A percentile compares a stretch with the other conserved stretches of the same genome.
Conservation (phyloP, 2,797 vertebrate genomes). For the Myotis pilosus region DNA sequence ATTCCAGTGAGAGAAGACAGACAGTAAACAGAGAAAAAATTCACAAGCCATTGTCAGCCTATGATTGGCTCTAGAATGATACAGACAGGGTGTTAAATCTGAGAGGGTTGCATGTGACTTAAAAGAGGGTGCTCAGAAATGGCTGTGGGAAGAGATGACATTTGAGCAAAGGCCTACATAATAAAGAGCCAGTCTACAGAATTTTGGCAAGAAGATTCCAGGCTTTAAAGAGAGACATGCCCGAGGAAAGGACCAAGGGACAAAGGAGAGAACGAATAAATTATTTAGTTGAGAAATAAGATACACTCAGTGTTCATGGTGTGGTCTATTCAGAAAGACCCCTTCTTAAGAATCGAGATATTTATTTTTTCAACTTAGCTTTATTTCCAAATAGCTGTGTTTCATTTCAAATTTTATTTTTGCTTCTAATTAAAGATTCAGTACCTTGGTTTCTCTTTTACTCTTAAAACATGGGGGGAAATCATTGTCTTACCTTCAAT, state of each 20-base stretch:
- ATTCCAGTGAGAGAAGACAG: not conserved
- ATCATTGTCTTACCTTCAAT: not conserved
- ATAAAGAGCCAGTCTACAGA: not conserved
- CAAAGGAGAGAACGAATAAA: not conserved
- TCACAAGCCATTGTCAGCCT: not conserved
- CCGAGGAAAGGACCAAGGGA: not conserved
- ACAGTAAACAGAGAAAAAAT: not conserved
- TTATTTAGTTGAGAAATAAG: not conserved
- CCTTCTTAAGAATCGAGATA: not conserved
- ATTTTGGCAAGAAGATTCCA: not conserved
- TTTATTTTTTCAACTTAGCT: not conserved
- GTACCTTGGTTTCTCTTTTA: not conserved
- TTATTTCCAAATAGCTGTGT: not conserved
- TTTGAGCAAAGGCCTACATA: not conserved
- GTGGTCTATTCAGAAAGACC: not conserved
- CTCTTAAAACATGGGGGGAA: not conserved
- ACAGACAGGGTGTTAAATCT: not conserved
- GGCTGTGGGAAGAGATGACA: not conserved
- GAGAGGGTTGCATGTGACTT: not conserved
- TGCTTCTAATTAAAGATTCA: not conserved
- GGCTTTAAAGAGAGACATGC: not conserved
- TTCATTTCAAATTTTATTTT: constrained; percentile 10
- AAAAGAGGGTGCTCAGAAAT: not conserved
- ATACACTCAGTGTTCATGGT: not conserved
- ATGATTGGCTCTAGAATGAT: not conserved